Evolutionary conservation across 1,140 invertebrate genomes (phyloP).

Genomic region (Stegodyphus mimosarum): DNA sequence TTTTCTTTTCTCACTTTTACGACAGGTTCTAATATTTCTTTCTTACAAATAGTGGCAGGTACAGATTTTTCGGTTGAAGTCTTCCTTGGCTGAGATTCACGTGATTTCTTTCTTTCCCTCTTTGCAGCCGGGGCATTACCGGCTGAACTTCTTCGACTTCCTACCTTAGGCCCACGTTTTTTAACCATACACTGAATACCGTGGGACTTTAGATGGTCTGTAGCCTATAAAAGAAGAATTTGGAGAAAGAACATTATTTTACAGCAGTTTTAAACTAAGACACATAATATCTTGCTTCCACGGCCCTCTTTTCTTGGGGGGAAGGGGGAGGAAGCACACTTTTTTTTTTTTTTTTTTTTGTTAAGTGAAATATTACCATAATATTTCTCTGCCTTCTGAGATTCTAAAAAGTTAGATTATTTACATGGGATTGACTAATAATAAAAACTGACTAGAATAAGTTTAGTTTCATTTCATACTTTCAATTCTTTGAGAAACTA

Average conservation of each 20-base stretch:
- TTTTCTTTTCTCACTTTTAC: slow-evolving; percentile 72
- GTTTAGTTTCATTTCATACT: no score
- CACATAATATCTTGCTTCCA: no score
- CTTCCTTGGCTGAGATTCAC: background rate
- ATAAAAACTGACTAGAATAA: no score
- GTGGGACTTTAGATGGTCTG: background rate
- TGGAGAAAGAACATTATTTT: background rate
- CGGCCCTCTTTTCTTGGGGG: no score
- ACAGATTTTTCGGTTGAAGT: background rate
- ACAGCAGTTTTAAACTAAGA: no score
- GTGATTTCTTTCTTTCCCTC: background rate
- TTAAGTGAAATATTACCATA: no score
- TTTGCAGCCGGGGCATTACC: background rate
- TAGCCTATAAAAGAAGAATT: slow-evolving; percentile 10
- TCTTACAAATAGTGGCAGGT: background rate
- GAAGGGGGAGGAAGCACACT: no score
- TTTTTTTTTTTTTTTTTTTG: no score
- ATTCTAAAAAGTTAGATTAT: no score
- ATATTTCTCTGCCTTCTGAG: no score
- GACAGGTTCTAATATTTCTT: background rate
- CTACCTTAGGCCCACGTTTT: slow-evolving; percentile 15
- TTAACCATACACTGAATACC: background rate
- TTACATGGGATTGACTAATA: no score
- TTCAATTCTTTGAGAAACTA: no score
- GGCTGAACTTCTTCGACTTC: background rate